Base-by-base conservation (phyloP, 2,797 vertebrate genomes). In the Alectoris magna region DNA sequence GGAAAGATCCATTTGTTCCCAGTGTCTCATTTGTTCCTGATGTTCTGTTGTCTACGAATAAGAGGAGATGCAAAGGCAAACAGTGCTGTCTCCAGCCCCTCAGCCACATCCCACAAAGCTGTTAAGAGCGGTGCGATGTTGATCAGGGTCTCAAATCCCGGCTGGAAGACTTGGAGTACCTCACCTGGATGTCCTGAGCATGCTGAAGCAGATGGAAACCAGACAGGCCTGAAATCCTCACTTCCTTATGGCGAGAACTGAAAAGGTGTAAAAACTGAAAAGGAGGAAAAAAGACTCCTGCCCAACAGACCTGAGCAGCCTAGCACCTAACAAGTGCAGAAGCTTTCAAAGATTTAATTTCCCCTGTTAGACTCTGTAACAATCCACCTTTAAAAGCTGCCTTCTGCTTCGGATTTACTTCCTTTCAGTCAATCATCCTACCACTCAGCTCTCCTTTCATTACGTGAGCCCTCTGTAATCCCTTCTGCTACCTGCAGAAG, bases 51-150 rank as follows among this genome's bases (percentile, higher is more conserved):
- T n/a, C 67, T 87, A 10, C 14, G 59, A 39, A 66, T 43, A n/a
- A 58, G 68, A 38, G 59, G 59, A 31, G 27, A 59, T 46, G 19
- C 1, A 21, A 70, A 78, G 73, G 76, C 27, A 59, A 92, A 36
- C 1, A 1, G 62, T 0, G 1, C n/a, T 12, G 6, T 8, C 39
- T 62, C 64, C 63, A 9, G 12, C 9, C 36, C 69, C 34, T 66
- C 41, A 41, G 55, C 29, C 4, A 1, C 0, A 0, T 4, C 0
- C 0, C 17, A 55, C 9, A 66, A 49, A 75, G 13, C 10, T 64
- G 38, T 3, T 49, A 31, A 88, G 44, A 78, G 38, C 9, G 11
- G 91, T n/a, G 11, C 4, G 26, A 11, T n/a, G 39, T 4, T 83
- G 56, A 6, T 0, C 31, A 6, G 23, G 29, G 24, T 68, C 51